Evolutionary conservation across 37 sponge, comb jelly and placozoan genomes (phyloP).

Genomic region (Lycopodina hypogea): DNA sequence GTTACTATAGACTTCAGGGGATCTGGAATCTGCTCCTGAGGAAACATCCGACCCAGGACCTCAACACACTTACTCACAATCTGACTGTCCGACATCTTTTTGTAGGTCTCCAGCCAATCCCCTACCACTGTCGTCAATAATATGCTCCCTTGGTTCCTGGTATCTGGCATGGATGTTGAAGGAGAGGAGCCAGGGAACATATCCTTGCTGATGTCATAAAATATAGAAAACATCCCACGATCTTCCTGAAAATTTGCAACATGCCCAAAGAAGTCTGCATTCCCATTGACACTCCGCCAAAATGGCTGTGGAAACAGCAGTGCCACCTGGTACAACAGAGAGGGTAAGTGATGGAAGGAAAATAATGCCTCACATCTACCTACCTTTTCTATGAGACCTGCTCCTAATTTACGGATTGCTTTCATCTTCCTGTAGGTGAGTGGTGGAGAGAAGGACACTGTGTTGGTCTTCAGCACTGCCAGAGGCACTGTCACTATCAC

Average conservation of each 20-base stretch:
- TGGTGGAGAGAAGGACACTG: conserved; percentile 59
- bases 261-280: conserved; percentile 87
- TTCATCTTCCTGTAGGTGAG: conserved; percentile 63
- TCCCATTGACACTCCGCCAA: conserved; percentile 61
- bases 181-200: too few relatives aligned
- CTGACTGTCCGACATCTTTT: conserved; percentile 33
- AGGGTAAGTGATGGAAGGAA: too few relatives aligned
- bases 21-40: too few relatives aligned
- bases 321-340: conserved; percentile 74
- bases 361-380: neutral
- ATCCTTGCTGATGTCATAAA: too few relatives aligned
- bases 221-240: conserved; percentile 77
- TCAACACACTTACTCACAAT: conserved; percentile 50
- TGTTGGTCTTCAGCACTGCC: conserved; percentile 58
- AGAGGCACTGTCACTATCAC: conserved; percentile 85
- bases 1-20: conserved; percentile 52
- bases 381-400: conserved; percentile 85
- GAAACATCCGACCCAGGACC: conserved; percentile 71
- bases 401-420: conserved; percentile 71
- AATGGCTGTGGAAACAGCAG: conserved; percentile 74
- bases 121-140: conserved; percentile 78
- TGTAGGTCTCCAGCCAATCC: conserved; percentile 45
- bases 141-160: conserved; percentile 25
- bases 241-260: conserved; percentile 27
- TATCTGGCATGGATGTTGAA: too few relatives aligned